Base-by-base conservation (phyloP, 2,113 vertebrate genomes). In the Pampusana beccarii region DNA sequence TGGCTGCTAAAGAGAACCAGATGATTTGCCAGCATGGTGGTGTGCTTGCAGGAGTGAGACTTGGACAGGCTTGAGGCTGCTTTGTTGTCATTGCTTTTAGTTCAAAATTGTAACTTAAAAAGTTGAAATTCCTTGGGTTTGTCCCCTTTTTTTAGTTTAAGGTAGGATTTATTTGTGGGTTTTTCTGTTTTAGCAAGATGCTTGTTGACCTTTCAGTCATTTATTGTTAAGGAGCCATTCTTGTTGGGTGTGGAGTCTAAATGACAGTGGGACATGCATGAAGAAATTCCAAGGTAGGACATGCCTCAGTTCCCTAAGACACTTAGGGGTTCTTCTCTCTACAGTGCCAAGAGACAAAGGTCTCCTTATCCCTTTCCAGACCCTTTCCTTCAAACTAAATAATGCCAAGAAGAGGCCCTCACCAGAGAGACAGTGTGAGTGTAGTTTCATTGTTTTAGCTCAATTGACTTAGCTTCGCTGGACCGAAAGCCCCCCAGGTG, bases 1-100 rank as follows among this genome's bases (percentile, higher is more conserved):
- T 93, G 94, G 94, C 61, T 95, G 69, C 48, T 80, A 53, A 81
- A 53, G 78, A 67, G 42, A 77, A 82, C 66, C 69, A 91, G 91
- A 64, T 91, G 73, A 94, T 77, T 94, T 44, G 31, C 60, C 82
- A 53, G 64, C 66, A 56, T 62, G 92, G 56, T 80, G 56, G 18
- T 90, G 61, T 78, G 46, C 62, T 80, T 94, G 88, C 75, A 67
- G 88, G 71, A 93, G 42, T 44, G 33, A 53, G 67, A 36, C 58
- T 88, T 86, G 78, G 58, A 69, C 24, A 54, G 44, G n/a, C 78
- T 78, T 82, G 38, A 67, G 72, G 54, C 79, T 90, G 66, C 51
- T 92, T 83, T 85, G 34, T 66, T 86, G 56, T 75, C 25, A n/a
- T 26, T 85, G 16, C 28, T 91, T 88, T 78, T 24, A 82, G 36